Evolutionary conservation across 1,140 invertebrate genomes (phyloP), one percentile per base, ranked within the genome.

Genomic region (Drosophila pseudoananassae): DNA sequence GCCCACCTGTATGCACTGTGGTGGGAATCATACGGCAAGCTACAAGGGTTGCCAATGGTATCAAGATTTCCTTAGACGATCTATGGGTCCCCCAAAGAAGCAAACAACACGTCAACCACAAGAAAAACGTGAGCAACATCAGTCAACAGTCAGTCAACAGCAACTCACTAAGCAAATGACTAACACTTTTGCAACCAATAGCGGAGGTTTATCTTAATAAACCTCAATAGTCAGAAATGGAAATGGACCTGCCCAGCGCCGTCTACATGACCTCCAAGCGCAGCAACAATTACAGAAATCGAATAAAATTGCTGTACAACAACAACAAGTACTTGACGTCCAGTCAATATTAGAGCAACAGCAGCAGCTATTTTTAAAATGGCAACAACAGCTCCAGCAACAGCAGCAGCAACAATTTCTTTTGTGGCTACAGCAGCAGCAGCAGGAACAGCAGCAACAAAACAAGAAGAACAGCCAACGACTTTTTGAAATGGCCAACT

Each of bases 1-100:
- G 38, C 38, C 38, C 15, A 40, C n/a, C 0, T 40, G 38, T 14
- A 40, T 40, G 38, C 38, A 40, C 12, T 40, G 38, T 6, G 38
- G 5, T 14, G 2, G 4, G n/a, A 40, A 40, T 40, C 45, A 69
- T 50, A 38, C 17, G 12, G 57, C 51, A 12, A 50, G 25, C 23
- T 69, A 60, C 25, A 69, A 69, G 10, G 56, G 65, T 31, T 69
- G 25, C 33, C 15, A 69, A 12, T 43, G 33, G 46, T 60, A 55
- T 8, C 56, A 54, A 7, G 46, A 55, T 14, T 69, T 50, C 23
- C 43, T 54, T 20, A 17, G 45, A 36, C 50, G 50, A 54, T 59
- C 56, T 17, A 54, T 54, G 43, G 33, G 53, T n/a, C 20, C 45
- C n/a, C 3, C 8, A n/a, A 55, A 36, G 17, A 14, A 40, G 4